Conservation (phyloP, 2,113 vertebrate species). For the Triplophysa siluroides region DNA sequence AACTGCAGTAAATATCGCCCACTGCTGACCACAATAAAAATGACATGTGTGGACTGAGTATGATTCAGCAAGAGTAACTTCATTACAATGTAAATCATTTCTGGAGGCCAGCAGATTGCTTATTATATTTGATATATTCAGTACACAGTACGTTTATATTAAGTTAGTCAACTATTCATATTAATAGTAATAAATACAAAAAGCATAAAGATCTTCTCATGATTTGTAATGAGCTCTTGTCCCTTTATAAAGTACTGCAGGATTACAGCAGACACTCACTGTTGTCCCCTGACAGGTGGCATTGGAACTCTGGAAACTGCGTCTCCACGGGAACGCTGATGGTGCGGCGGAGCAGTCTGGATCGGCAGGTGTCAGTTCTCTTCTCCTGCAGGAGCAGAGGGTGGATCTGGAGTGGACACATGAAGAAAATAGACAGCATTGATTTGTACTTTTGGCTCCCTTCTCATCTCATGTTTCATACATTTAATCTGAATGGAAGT, state of each 20-base stretch:
- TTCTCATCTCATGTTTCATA: constrained; percentile 7
- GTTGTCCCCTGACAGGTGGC: constrained; percentile 68
- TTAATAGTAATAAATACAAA: too few relatives aligned
- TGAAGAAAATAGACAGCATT: background rate
- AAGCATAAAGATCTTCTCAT: background rate
- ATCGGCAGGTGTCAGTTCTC: constrained; percentile 63
- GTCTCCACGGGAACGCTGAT: constrained; percentile 81
- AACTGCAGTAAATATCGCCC: constrained; percentile 35
- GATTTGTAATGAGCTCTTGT: background rate
- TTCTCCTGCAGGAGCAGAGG: constrained; percentile 67
- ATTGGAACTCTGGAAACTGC: constrained; percentile 70
- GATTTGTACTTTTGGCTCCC: background rate
- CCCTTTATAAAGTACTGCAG: background rate
- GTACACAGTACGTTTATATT: background rate
- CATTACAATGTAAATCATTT: background rate
- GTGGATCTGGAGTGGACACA: constrained; percentile 43
- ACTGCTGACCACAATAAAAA: constrained; percentile 37
- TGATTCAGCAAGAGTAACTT: background rate
- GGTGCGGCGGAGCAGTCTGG: constrained; percentile 75
- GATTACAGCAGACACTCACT: constrained; percentile 65
- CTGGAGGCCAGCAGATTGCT: too few relatives aligned
- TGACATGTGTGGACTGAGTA: background rate
- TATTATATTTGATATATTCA: background rate
- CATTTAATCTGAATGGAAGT: background rate
- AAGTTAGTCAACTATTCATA: too few relatives aligned